Evolutionary conservation across 1,140 invertebrate genomes (phyloP), one percentile per base, ranked within the genome.

Genomic region (Musca domestica): DNA sequence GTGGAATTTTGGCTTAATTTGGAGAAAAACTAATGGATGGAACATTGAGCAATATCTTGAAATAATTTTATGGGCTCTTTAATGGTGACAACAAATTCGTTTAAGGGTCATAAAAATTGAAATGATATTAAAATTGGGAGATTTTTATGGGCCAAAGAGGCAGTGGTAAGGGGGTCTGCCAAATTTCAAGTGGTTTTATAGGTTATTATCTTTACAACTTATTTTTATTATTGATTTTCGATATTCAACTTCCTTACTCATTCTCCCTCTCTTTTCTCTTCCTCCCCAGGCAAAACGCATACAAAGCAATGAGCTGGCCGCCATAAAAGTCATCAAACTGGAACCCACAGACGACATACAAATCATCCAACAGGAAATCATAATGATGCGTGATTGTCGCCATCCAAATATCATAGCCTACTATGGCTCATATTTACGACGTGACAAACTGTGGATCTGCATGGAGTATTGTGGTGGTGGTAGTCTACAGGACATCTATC

Each of bases 391-490:
- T 84, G 95, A 96, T 83, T 96, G 94, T 83, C 84, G 89, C 27
- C 97, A 99, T 84, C 89, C 90, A 14, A 99, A 99, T 84, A 98
- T n/a, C n/a, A n/a, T 99, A 74, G 95, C 96, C 7, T 99, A 99
- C 84, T 98, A 94, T 85, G 97, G 96, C 64, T 98, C 95, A 81
- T 99, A 99, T 85, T 86, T 99, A 52, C 87, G 95, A 63, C 84
- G 94, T 74, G 96, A 98, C 78, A 97, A 98, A 83, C 85, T 99
- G 63, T 99, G 98, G 98, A 99, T 99, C 77, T 98, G 96, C 75
- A 99, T 99, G 98, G 98, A 99, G 83, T 99, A 94, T 82, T 99
- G 98, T 84, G 96, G 96, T 19, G 97, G 97, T 54, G 96, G 96
- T 41, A 98, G 96, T 61, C 87, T 99, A 69, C 83, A 89, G 84